These are phyloP conservation scores for Ochropleura leucogaster DNA, from an alignment of 2,888 invertebrate genomes.

Conservation along the genomic window DNA sequence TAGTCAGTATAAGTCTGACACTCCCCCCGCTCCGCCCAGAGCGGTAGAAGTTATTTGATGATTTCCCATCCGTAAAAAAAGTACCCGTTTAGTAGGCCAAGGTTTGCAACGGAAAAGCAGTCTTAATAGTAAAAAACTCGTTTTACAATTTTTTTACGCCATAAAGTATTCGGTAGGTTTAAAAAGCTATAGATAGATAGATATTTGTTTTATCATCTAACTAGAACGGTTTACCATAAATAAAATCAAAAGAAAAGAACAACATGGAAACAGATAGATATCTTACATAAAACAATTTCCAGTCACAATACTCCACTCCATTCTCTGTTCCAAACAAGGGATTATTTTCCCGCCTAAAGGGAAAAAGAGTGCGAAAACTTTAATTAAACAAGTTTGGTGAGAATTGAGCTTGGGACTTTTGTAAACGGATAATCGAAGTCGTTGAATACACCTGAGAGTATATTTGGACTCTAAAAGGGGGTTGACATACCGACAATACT, in stretches of 20 bases:
- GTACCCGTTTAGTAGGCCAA: not conserved
- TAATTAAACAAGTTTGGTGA: slow-evolving; percentile 90
- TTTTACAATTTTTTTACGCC: not conserved
- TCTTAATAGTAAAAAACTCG: not conserved
- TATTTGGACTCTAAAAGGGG: slow-evolving; percentile 72
- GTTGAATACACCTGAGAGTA: slow-evolving; percentile 86
- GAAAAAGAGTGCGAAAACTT: slow-evolving; percentile 90
- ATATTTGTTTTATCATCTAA: not conserved
- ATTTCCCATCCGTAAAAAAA: no score
- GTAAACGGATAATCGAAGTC: slow-evolving; percentile 89
- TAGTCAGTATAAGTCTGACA: no score
- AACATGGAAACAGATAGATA: not conserved
- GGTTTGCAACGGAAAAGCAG: not conserved
- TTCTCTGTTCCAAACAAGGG: slow-evolving; percentile 80
- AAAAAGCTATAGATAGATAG: not conserved
- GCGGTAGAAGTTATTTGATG: no score
- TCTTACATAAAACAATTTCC: not conserved
- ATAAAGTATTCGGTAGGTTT: not conserved
- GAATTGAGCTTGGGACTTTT: slow-evolving; percentile 88
- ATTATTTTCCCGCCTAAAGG: slow-evolving; percentile 88
- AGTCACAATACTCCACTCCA: slow-evolving; percentile 63
- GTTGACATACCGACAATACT: slow-evolving; percentile 74
- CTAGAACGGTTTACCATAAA: not conserved
- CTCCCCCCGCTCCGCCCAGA: no score
- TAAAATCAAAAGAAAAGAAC: not conserved